phyloP scores from a whole-genome alignment of 2,888 invertebrate genomes.

The Ectropis crepuscularia region DNA sequence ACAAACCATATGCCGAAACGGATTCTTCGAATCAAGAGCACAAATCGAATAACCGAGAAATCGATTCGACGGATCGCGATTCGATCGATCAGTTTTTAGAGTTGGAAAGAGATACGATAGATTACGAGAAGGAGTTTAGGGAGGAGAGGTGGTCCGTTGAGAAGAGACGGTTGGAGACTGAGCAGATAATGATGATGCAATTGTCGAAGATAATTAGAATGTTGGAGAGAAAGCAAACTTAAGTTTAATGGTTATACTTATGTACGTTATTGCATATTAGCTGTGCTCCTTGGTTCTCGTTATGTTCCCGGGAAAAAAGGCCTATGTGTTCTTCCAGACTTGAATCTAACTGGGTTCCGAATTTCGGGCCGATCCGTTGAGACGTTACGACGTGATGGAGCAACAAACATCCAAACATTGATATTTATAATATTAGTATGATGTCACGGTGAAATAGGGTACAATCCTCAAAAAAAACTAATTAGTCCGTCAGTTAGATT shows the following conservation, averaged over 20 bases:
- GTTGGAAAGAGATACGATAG: conserved; percentile 42
- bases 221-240: conserved; percentile 63
- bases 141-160: conserved; percentile 46
- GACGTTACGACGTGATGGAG: too few species aligned
- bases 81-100: conserved; percentile 43
- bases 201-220: conserved; percentile 65
- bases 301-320: too few species aligned
- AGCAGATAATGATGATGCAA: conserved; percentile 60
- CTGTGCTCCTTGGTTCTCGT: too few species aligned
- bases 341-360: too few species aligned
- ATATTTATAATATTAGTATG: too few species aligned
- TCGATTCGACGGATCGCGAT: conserved; percentile 26
- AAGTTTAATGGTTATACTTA: conserved; percentile 39
- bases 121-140: conserved; percentile 42
- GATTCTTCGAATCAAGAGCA: conserved; percentile 26
- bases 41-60: conserved; percentile 29
- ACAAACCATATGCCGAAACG: conserved; percentile 17
- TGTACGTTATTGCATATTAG: conserved; percentile 11
- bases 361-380: too few species aligned
- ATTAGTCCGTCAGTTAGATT: too few species aligned
- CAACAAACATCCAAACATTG: too few species aligned
- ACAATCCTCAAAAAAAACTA: too few species aligned
- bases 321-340: too few species aligned
- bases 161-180: conserved; percentile 50
- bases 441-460: too few species aligned